Conservation (phyloP, 2,888 invertebrate genomes). For the Agonopterix heracliana region DNA sequence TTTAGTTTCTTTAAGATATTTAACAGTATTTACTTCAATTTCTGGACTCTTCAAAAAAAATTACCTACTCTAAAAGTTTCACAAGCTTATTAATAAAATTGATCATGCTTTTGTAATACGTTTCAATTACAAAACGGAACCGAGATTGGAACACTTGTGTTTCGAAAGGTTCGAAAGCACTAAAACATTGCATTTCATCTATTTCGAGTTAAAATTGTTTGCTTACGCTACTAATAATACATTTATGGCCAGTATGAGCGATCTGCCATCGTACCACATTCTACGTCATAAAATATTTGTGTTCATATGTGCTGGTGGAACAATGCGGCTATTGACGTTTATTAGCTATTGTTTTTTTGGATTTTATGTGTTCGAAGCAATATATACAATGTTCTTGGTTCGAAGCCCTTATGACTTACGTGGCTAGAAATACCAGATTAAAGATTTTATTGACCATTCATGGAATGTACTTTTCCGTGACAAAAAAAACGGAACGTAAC, state of each 20-base stretch:
- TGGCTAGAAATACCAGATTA: too few species aligned
- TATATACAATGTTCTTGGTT: too few species aligned
- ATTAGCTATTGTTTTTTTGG: constrained; percentile 26
- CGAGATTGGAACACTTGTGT: constrained; percentile 4
- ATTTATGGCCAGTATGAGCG: constrained; percentile 29
- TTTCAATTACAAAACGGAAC: background rate
- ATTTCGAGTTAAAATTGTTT: constrained; percentile 42
- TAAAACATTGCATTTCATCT: constrained; percentile 45
- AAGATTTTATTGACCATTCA: too few species aligned
- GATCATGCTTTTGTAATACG: constrained; percentile 20
- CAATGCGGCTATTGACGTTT: constrained; percentile 57
- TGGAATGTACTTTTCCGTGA: too few species aligned
- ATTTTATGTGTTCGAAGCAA: constrained; percentile 8
- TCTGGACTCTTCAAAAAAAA: background rate
- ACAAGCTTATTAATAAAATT: constrained; percentile 40
- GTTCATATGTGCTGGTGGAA: constrained; percentile 30
- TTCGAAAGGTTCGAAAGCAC: constrained; percentile 22
- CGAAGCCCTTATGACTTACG: too few species aligned
- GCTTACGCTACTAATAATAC: constrained; percentile 58
- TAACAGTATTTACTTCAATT: constrained; percentile 4
- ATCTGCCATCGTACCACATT: constrained; percentile 16
- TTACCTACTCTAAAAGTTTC: constrained; percentile 16
- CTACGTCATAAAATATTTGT: constrained; percentile 18
- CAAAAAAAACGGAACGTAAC: too few species aligned
- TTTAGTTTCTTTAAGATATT: constrained; percentile 19